Conservation (phyloP, 2,113 vertebrate genomes). For the Phocoena phocoena region DNA sequence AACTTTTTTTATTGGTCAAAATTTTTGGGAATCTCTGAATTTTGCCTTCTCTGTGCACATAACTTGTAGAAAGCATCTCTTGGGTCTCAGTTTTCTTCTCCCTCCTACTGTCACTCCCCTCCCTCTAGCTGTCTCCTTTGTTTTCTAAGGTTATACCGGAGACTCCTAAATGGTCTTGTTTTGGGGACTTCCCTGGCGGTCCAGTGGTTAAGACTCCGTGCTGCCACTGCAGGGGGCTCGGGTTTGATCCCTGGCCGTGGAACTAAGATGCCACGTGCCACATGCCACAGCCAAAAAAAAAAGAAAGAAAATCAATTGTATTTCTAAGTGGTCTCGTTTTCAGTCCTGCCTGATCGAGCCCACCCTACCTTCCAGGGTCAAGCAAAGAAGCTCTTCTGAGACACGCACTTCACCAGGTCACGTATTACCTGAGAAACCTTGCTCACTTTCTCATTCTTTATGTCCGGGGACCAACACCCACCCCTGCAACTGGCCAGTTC, state of each 20-base stretch:
- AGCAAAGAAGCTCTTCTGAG: neutral
- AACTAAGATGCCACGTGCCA: too few relatives aligned
- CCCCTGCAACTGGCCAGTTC: too few relatives aligned
- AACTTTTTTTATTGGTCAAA: neutral
- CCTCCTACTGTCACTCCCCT: accelerated
- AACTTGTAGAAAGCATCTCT: neutral
- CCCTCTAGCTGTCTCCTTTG: neutral
- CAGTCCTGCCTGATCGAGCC: accelerated
- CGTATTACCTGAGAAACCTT: neutral
- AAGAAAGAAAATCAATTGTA: too few relatives aligned
- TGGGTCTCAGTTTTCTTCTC: neutral
- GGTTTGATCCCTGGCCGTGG: too few relatives aligned
- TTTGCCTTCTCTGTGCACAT: neutral
- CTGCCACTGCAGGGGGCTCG: too few relatives aligned
- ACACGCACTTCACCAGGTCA: accelerated
- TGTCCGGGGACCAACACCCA: neutral
- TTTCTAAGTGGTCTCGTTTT: neutral
- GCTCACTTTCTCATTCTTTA: neutral
- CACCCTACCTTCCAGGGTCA: accelerated
- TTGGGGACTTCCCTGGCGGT: too few relatives aligned
- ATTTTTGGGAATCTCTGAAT: neutral
- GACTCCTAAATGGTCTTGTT: neutral
- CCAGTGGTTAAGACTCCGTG: too few relatives aligned
- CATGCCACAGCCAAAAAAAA: too few relatives aligned
- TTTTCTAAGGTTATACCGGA: neutral